Base-by-base conservation (phyloP, 2,888 invertebrate species). In the Drosophila prostipennis region DNA sequence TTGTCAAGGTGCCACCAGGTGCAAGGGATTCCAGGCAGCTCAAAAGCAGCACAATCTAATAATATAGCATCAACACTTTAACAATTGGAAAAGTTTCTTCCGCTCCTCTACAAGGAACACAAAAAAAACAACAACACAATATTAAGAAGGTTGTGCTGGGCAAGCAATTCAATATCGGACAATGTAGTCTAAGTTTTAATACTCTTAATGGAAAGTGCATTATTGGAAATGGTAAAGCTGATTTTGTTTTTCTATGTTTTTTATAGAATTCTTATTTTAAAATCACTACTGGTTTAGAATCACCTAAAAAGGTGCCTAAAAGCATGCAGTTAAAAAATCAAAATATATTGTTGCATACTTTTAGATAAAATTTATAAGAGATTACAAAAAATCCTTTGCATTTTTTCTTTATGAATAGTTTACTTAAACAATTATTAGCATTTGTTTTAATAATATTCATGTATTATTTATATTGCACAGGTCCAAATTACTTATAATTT, bases 11-110 rank as follows among this genome's bases (percentile, higher is more conserved):
- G 71, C 76, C 54, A 52, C 45, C 43, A 49, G 70, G 70, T 64
- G 64, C 67, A 10, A 43, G 43, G 36, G 36, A 39, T 42, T 37
- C 59, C 42, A 26, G 37, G 23, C 37, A 11, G 63, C 39, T 19
- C 14, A 37, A 34, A 55, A 32, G 46, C 45, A 43, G 67, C 52
- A 74, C 76, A 79, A 76, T 77, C 49, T 53, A 64, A 79, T 74
- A 69, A 65, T 58, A 58, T 64, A 57, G 63, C 70, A 63, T 58
- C 58, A 73, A 73, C 70, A 64, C 79, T 68, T 65, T 56, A 61
- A 71, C 68, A 79, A 79, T 72, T 82, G 65, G 56, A 79, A 69
- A 77, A 77, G 70, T 75, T 75, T 75, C n/a, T 19, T 14, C 11
- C 19, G 54, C 46, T 55, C n/a, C 42, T 42, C 42, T 26, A 43